Conservation (phyloP, 2,797 vertebrate genomes). For the Erpetoichthys calabaricus region DNA sequence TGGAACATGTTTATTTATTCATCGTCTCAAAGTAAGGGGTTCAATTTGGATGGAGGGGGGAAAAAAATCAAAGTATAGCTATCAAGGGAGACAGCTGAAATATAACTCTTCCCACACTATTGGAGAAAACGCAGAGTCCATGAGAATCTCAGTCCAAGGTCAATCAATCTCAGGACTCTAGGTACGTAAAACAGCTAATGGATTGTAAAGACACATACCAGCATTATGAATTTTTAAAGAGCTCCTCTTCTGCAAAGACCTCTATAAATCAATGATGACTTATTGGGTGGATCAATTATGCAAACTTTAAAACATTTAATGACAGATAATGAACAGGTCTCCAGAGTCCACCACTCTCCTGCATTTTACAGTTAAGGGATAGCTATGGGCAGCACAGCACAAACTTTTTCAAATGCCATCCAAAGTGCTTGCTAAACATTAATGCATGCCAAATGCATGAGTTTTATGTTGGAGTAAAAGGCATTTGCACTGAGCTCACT, state of each 20-base stretch:
- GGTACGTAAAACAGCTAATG: slow-evolving; percentile 84
- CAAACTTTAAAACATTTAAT: slow-evolving; percentile 99
- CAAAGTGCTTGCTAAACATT: not conserved
- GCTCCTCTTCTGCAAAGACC: slow-evolving; percentile 69
- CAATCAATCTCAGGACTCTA: slow-evolving; percentile 85
- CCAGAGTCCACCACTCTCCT: slow-evolving; percentile 47
- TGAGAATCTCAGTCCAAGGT: slow-evolving; percentile 82
- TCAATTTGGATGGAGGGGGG: slow-evolving; percentile 62
- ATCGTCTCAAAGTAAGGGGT: slow-evolving; percentile 80
- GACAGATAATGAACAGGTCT: slow-evolving; percentile 93
- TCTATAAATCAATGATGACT: slow-evolving; percentile 98
- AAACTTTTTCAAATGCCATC: slow-evolving; percentile 6
- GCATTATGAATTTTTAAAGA: slow-evolving; percentile 97
- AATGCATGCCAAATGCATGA: slow-evolving; percentile 1
- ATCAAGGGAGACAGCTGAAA: slow-evolving; percentile 65
- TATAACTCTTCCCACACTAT: slow-evolving; percentile 78
- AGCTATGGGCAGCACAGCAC: not conserved
- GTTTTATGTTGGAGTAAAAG: slow-evolving; percentile 4
- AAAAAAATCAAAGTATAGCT: slow-evolving; percentile 71
- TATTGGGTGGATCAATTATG: slow-evolving; percentile 98
- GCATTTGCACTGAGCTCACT: slow-evolving; percentile 4
- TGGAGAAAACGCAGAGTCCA: slow-evolving; percentile 53
- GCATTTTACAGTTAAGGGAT: slow-evolving; percentile 33
- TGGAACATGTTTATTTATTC: slow-evolving; percentile 98
- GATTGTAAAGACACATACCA: slow-evolving; percentile 87